Evolutionary conservation across 2,113 vertebrate genomes (phyloP), one percentile per base, ranked within the genome.

Genomic region (Scomber colias): DNA sequence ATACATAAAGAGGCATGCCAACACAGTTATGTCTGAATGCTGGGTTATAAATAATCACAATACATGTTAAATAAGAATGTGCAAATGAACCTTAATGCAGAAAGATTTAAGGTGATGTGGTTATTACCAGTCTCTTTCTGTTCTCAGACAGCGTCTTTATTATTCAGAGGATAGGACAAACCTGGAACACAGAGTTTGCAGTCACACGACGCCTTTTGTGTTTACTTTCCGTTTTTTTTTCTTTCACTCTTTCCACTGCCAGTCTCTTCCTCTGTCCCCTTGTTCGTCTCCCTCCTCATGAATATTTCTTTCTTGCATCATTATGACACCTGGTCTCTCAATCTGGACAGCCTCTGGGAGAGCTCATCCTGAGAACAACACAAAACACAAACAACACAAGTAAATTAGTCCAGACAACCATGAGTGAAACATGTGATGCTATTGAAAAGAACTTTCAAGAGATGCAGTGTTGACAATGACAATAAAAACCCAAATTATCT

Each of bases 271-370:
- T 66, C 2, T 10, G 48, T 30, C 56, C 54, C 54, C 62, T 49
- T 15, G 35, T 19, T 53, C 31, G n/a, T 48, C 54, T 62, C 31
- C 2, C 16, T 59, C 59, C 48, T 72, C 24, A 2, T 40, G 5
- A 4, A 40, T 40, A 40, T 40, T 40, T 56, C 53, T 11, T 54
- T 71, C 10, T 11, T 9, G 6, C 19, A 35, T 56, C 65, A n/a
- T 70, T 84, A 75, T 27, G 93, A 97, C 73, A 97, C 95, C 86
- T 97, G 97, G 85, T 96, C 96, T 27, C 96, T 94, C 5, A 97
- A 96, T 64, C 95, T 96, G 73, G 96, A 96, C 87, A 97, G 92
- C 81, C 97, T 95, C 94, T 97, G 96, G 1, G 95, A 96, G 55
- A 97, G 92, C 77, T 97, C 96, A 71, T 98, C 96, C 96, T 97